Evolutionary conservation across 2,888 invertebrate species (phyloP).

Genomic region (Rotaria macrura): DNA sequence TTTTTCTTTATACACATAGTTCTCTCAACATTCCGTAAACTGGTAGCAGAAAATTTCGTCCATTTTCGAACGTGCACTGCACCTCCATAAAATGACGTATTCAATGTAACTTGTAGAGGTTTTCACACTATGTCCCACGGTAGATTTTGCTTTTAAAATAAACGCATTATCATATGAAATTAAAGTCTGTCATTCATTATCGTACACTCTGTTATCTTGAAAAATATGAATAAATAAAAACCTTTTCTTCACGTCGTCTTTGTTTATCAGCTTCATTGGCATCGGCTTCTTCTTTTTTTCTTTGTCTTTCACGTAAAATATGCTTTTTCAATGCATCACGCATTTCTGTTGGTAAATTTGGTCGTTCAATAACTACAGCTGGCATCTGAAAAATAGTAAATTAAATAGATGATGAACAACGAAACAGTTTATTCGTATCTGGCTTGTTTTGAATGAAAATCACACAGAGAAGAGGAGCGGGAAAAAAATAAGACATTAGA

Average conservation of each 20-base stretch:
- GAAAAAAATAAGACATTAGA: background rate
- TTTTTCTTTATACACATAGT: too few species aligned
- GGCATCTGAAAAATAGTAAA: constrained; percentile 13
- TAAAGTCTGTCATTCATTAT: too few species aligned
- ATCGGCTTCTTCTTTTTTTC: constrained; percentile 6
- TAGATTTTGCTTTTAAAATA: too few species aligned
- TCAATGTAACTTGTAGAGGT: too few species aligned
- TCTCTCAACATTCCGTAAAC: too few species aligned
- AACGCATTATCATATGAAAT: too few species aligned
- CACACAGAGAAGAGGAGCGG: background rate
- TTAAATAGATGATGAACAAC: background rate
- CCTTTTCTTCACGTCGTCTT: constrained; percentile 14
- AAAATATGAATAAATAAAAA: background rate
- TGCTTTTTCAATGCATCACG: background rate
- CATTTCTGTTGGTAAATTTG: background rate
- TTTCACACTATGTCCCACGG: too few species aligned
- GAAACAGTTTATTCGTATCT: background rate
- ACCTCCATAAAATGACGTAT: too few species aligned
- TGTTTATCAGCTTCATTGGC: constrained; percentile 16
- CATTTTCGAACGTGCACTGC: too few species aligned
- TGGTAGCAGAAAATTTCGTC: too few species aligned
- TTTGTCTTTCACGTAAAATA: constrained; percentile 9
- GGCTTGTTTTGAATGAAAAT: background rate
- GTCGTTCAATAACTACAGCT: background rate
- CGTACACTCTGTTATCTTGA: too few species aligned